A percentile compares a stretch with the other conserved stretches of the same genome.
These are phyloP conservation scores for Periparus ater DNA, from an alignment of 2,797 vertebrate species.

Conservation along the genomic window DNA sequence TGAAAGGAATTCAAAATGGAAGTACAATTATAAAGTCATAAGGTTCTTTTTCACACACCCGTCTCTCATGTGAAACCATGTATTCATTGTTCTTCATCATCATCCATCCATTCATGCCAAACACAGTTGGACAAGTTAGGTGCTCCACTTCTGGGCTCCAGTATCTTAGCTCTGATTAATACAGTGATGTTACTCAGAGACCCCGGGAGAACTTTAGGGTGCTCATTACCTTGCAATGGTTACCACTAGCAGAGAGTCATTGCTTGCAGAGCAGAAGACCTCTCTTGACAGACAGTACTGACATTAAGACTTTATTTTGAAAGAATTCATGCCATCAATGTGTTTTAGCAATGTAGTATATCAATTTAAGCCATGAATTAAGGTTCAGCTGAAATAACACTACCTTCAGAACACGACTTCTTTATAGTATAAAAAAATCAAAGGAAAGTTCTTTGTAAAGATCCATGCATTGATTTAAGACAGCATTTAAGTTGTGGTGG, in stretches of 20 bases:
- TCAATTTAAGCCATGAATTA: not conserved
- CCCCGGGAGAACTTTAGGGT: not conserved
- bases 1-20: not conserved
- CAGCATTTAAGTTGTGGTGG: not conserved
- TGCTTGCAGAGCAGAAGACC: not conserved
- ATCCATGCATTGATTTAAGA: not conserved
- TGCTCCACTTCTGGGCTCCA: not conserved
- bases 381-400: not conserved
- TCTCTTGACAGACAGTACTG: not conserved
- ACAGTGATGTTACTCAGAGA: not conserved
- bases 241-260: not conserved
- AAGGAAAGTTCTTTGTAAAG: not conserved
- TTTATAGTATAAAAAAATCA: not conserved
- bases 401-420: not conserved
- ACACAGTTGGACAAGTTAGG: not conserved
- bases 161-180: not conserved
- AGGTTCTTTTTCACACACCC: not conserved
- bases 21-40: not conserved
- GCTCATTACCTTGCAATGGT: not conserved
- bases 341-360: not conserved
- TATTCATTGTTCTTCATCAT: not conserved
- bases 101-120: not conserved
- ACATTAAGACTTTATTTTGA: not conserved
- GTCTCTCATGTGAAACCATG: not conserved
- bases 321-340: not conserved